Conservation (phyloP, 1,140 invertebrate genomes). For the Brachionus angularis region DNA sequence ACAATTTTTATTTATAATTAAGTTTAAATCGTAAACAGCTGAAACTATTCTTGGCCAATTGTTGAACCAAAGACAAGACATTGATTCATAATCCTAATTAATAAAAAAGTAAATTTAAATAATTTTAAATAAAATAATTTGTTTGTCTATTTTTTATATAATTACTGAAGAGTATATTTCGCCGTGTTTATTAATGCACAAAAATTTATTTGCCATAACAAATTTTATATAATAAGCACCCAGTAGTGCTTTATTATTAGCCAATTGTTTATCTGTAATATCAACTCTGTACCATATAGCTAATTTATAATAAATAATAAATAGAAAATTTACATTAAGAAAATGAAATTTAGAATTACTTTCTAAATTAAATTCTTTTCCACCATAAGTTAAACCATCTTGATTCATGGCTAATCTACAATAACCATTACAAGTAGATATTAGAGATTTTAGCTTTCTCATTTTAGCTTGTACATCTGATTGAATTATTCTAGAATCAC, state of each 20-base stretch:
- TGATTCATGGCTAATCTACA: constrained; percentile 14
- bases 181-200: constrained; percentile 16
- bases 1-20: constrained; percentile 27
- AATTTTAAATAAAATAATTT: neutral
- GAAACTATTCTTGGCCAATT: neutral
- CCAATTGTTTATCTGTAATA: constrained; percentile 4
- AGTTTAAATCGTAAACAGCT: neutral
- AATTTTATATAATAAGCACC: constrained; percentile 42
- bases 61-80: constrained; percentile 22
- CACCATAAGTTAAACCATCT: constrained; percentile 1
- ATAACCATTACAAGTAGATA: constrained; percentile 21
- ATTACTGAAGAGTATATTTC: constrained; percentile 28
- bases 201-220: constrained; percentile 24
- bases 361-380: constrained; percentile 31
- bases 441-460: constrained; percentile 24
- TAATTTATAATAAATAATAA: too few species aligned
- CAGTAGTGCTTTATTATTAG: neutral
- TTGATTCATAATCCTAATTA: neutral
- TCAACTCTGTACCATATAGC: constrained; percentile 33
- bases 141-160: neutral
- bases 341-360: constrained; percentile 8
- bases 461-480: constrained; percentile 39
- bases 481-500: constrained; percentile 31
- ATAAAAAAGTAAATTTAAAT: neutral
- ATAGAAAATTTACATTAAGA: too few species aligned